phyloP scores from a whole-genome alignment of 1,140 invertebrate genomes.

The Lordiphosa collinella region DNA sequence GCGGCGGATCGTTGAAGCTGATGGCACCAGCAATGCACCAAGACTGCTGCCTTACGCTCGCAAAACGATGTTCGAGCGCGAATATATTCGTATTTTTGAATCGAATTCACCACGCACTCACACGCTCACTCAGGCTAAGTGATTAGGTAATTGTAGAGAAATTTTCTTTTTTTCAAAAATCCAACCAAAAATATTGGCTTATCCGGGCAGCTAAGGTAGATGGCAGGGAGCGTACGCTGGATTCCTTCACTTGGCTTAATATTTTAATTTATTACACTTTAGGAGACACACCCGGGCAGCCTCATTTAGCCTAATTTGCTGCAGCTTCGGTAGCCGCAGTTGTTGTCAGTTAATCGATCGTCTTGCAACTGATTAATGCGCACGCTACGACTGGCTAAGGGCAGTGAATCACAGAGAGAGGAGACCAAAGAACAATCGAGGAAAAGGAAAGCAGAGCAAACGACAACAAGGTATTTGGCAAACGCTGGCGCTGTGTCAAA shows the following conservation, averaged over 20 bases:
- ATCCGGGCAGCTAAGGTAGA: too few species aligned
- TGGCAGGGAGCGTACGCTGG: too few species aligned
- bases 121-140: slow-evolving; percentile 36
- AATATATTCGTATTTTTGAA: slow-evolving; percentile 32
- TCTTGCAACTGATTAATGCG: slow-evolving; percentile 78
- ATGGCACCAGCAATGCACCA: slow-evolving; percentile 30
- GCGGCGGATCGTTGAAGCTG: not conserved
- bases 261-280: slow-evolving; percentile 8
- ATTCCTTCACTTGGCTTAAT: slow-evolving; percentile 8
- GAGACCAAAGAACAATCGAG: slow-evolving; percentile 22
- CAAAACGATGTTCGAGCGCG: slow-evolving; percentile 4
- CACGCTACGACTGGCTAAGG: slow-evolving; percentile 35
- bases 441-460: slow-evolving; percentile 33
- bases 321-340: slow-evolving; percentile 25
- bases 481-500: slow-evolving; percentile 34
- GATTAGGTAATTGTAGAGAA: slow-evolving; percentile 69
- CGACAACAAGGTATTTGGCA: slow-evolving; percentile 21
- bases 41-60: too few species aligned
- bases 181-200: too few species aligned
- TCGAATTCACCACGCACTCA: slow-evolving; percentile 65
- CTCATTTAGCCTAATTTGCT: slow-evolving; percentile 16
- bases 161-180: slow-evolving; percentile 16
- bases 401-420: slow-evolving; percentile 44
- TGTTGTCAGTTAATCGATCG: slow-evolving; percentile 77
- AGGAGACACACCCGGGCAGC: slow-evolving; percentile 3